Evolutionary conservation across 1,140 invertebrate species (phyloP), one percentile per base, ranked within the genome.

Genomic region (Drosophila tani): DNA sequence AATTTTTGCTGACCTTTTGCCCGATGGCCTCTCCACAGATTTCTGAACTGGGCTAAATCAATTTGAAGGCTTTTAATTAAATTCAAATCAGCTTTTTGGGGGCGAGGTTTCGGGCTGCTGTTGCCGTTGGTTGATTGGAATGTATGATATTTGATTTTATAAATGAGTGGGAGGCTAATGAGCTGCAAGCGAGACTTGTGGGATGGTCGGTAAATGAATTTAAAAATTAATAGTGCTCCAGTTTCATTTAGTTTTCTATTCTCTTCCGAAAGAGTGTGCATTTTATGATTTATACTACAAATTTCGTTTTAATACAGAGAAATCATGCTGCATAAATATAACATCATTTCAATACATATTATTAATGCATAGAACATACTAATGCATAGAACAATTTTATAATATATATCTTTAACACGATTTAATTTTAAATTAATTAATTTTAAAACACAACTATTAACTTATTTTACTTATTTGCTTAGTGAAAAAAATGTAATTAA

Each of bases 41-140:
- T 59, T 49, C 35, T 56, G 45, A 80, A 80, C 69, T 59, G 59
- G 55, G 53, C 64, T 76, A 79, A 87, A 88, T 88, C 85, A 88
- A 90, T 90, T 88, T 88, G 78, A 84, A 80, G 58, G 84, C 74
- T 90, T 90, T 87, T 88, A 88, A 88, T 88, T 90, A 88, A 88
- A 90, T 88, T 90, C 85, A 90, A 88, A 90, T 88, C 79, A 84
- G 58, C 77, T 70, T 70, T 80, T 43, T 21, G 49, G 27, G 45
- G 47, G 35, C 40, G 59, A 62, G 49, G 38, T 58, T 24, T 50
- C 24, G 63, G 67, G 57, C 24, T 60, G 24, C n/a, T 29, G 7
- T 6, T 41, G 27, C 24, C 15, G 27, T 53, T 53, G 69, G 27
- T 62, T 50, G 69, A 71, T 47, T 50, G 64, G 47, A 66, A 67